Evolutionary conservation across 2,113 vertebrate species (phyloP).

Genomic region (Rhodinocichla rosea): DNA sequence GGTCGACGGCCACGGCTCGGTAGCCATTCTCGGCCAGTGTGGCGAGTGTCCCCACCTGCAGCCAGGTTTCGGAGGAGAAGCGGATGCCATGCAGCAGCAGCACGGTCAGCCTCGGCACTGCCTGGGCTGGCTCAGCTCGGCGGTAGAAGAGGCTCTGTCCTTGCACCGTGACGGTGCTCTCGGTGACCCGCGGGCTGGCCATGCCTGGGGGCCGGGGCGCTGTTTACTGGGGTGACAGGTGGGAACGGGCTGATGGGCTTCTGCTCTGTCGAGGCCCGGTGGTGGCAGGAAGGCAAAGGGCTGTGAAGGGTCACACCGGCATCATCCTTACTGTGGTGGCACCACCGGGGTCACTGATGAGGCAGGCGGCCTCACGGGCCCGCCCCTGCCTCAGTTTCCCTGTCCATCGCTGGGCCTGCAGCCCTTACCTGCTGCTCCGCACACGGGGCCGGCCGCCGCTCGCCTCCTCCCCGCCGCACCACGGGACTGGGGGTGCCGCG

Average conservation of each 20-base stretch:
- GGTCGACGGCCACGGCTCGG: slow-evolving; percentile 86
- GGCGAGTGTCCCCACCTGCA: slow-evolving; percentile 80
- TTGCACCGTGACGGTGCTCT: slow-evolving; percentile 75
- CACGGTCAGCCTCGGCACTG: slow-evolving; percentile 64
- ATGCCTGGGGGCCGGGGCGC: slow-evolving; percentile 49
- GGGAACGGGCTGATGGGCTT: accelerated
- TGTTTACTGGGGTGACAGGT: too few species aligned
- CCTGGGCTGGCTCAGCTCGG: slow-evolving; percentile 65
- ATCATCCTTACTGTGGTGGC: background rate
- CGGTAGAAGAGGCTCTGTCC: slow-evolving; percentile 86
- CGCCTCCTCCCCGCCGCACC: background rate
- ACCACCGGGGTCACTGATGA: background rate
- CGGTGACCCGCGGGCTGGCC: slow-evolving; percentile 66
- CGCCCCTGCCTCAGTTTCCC: background rate
- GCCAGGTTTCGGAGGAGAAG: slow-evolving; percentile 93
- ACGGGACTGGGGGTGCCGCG: background rate
- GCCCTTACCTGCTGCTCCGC: background rate
- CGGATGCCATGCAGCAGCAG: slow-evolving; percentile 92
- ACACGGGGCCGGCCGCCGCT: background rate
- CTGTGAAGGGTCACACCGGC: background rate
- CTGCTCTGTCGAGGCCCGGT: accelerated
- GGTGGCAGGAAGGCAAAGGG: background rate
- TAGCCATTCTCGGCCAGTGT: slow-evolving; percentile 82
- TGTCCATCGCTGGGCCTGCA: too few species aligned
- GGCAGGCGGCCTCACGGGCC: background rate